Percentiles rank a stretch among this genome's conserved stretches.
phyloP scores from a whole-genome alignment of 2,113 vertebrate genomes.

The Tetraodon nigroviridis region DNA sequence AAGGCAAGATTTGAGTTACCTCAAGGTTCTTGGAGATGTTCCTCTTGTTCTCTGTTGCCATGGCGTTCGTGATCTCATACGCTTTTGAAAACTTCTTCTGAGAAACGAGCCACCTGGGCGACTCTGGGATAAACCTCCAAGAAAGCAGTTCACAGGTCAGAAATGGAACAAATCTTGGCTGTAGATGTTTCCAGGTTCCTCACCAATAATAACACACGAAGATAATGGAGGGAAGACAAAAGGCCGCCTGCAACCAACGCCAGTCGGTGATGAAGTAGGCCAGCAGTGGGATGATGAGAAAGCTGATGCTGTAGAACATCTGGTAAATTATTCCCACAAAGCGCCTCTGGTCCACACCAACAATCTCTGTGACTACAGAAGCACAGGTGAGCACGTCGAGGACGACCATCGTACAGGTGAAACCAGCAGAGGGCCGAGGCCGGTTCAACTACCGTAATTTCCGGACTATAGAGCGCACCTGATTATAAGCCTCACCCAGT shows the following conservation, averaged over 20 bases:
- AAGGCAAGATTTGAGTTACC: no score
- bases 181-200: no score
- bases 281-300: no score
- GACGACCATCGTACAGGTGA: no score
- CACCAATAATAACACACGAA: no score
- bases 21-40: no score
- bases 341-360: not conserved
- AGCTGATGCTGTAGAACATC: not conserved
- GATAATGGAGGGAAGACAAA: constrained; percentile 68
- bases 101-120: constrained; percentile 84
- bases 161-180: not conserved
- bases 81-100: constrained; percentile 79
- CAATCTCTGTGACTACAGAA: not conserved
- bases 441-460: no score
- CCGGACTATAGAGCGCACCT: no score
- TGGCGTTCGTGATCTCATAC: constrained; percentile 73
- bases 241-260: constrained; percentile 84
- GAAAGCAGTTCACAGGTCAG: not conserved
- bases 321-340: not conserved
- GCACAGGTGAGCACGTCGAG: no score
- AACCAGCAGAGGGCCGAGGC: no score
- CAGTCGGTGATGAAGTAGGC: no score
- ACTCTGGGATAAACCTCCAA: constrained; percentile 85
- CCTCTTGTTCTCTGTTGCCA: constrained; percentile 66
- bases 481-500: no score